Conservation (phyloP, 2,797 vertebrate species). For the Mormyrops attenuatus region DNA sequence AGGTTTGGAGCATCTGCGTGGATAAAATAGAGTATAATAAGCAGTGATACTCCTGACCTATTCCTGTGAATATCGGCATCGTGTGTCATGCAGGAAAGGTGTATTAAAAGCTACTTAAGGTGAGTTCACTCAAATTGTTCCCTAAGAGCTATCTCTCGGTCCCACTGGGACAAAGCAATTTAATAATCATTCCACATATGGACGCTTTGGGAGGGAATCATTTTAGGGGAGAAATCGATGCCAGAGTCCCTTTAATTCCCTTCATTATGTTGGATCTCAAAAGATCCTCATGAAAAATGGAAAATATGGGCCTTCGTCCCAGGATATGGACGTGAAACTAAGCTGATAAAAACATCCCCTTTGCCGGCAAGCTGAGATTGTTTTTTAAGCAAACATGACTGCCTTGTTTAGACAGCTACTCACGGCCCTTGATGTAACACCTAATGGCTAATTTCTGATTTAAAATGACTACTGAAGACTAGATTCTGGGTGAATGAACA, state of each 20-base stretch:
- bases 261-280: neutral
- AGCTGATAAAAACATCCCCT: neutral
- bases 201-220: neutral
- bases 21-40: neutral
- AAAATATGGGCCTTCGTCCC: neutral
- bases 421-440: neutral
- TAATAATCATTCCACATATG: neutral
- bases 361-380: neutral
- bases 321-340: neutral
- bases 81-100: neutral
- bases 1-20: neutral
- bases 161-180: neutral
- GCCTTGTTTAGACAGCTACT: neutral
- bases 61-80: neutral
- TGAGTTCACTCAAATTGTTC: neutral
- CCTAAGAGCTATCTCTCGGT: neutral
- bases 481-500: neutral
- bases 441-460: neutral
- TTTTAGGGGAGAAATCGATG: neutral
- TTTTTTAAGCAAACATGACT: neutral
- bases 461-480: neutral
- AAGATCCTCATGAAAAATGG: slow-evolving; percentile 18
- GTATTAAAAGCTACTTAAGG: neutral
- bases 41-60: neutral
- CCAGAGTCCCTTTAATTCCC: neutral